A percentile compares a stretch with the other conserved stretches of the same genome.
These are phyloP conservation scores for Pyralis farinalis DNA, from an alignment of 2,888 invertebrate species.

Conservation along the genomic window DNA sequence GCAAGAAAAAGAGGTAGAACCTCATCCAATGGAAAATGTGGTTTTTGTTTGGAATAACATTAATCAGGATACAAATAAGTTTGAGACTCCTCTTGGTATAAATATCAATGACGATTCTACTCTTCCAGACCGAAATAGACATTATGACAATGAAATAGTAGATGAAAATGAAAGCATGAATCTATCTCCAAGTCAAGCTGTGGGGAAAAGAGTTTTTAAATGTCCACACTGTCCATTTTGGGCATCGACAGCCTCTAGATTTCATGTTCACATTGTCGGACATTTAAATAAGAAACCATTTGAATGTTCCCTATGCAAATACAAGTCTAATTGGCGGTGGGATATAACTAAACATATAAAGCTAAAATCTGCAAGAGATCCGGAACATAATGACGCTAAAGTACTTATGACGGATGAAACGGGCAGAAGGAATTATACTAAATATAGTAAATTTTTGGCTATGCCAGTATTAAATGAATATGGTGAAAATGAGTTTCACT, in stretches of 20 bases:
- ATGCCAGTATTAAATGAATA: conserved; percentile 83
- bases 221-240: conserved; percentile 96
- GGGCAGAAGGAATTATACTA: conserved; percentile 94
- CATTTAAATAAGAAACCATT: conserved; percentile 96
- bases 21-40: conserved; percentile 90
- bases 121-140: conserved; percentile 52
- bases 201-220: conserved; percentile 91
- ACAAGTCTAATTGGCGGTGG: conserved; percentile 98
- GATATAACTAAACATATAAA: conserved; percentile 98
- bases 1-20: conserved; percentile 65
- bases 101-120: conserved; percentile 71
- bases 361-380: conserved; percentile 92
- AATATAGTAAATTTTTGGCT: conserved; percentile 93
- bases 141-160: conserved; percentile 55
- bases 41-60: conserved; percentile 92
- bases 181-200: conserved; percentile 82
- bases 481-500: conserved; percentile 72
- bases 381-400: conserved; percentile 89
- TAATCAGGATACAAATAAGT: conserved; percentile 59
- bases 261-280: conserved; percentile 96
- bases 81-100: conserved; percentile 63
- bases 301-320: conserved; percentile 96
- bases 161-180: conserved; percentile 81
- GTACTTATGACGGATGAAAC: conserved; percentile 96
- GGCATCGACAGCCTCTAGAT: conserved; percentile 95